Conservation (phyloP, 2,797 vertebrate genomes). For the Prionace glauca region DNA sequence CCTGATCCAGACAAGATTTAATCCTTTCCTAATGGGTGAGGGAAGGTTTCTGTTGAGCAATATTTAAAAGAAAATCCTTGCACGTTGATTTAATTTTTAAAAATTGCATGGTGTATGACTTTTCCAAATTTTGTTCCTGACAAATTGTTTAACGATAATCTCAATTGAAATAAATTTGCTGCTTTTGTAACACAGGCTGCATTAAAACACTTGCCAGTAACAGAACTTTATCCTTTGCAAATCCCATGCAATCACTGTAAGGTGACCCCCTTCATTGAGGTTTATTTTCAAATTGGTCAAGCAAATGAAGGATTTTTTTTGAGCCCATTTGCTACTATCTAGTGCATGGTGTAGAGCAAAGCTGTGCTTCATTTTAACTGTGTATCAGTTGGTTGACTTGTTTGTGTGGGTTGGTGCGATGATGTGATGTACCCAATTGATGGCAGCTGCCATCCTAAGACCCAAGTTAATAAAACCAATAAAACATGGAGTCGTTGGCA, state of each 20-base stretch:
- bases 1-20: not conserved
- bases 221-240: constrained; percentile 6
- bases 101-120: constrained; percentile 22
- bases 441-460: constrained; percentile 16
- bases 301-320: not conserved
- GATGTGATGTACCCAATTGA: constrained; percentile 35
- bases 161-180: constrained; percentile 27
- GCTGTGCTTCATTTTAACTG: constrained; percentile 15
- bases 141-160: not conserved
- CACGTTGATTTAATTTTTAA: constrained; percentile 18
- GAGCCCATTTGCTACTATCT: constrained; percentile 32
- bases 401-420: constrained; percentile 37
- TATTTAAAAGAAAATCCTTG: not conserved
- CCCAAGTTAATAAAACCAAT: constrained; percentile 19
- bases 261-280: not conserved
- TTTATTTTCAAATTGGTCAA: constrained; percentile 20
- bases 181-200: constrained; percentile 31
- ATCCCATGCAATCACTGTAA: not conserved
- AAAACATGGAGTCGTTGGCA: not conserved
- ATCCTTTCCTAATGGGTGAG: not conserved
- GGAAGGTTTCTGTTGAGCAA: constrained; percentile 25
- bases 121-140: constrained; percentile 28
- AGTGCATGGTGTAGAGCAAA: constrained; percentile 36
- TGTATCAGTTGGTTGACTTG: constrained; percentile 28
- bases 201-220: constrained; percentile 24